These are phyloP conservation scores for Anarsia innoxiella DNA, from an alignment of 2,888 invertebrate species.

Conservation along the genomic window DNA sequence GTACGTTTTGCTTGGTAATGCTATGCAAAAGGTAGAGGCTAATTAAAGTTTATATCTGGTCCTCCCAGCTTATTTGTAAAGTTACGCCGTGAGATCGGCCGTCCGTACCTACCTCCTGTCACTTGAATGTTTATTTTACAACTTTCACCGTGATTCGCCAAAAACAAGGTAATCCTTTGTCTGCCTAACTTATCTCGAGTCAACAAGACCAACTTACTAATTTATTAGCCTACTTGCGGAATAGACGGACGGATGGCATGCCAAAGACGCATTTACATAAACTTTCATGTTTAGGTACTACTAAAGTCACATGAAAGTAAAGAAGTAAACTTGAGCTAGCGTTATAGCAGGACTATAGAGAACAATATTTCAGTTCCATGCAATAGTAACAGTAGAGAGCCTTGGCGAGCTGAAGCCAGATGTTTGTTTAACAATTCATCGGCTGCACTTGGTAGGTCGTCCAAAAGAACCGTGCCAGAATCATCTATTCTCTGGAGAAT, in stretches of 20 bases:
- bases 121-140: too few relatives aligned
- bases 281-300: conserved; percentile 50
- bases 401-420: not conserved
- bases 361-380: conserved; percentile 5
- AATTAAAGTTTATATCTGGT: too few relatives aligned
- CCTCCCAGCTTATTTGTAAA: too few relatives aligned
- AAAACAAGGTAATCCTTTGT: conserved; percentile 45
- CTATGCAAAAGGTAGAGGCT: too few relatives aligned
- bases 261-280: conserved; percentile 43
- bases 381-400: not conserved
- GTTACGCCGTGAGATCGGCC: too few relatives aligned
- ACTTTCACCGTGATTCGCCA: conserved; percentile 12
- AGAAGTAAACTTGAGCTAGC: too few relatives aligned
- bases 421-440: not conserved
- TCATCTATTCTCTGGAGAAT: not conserved
- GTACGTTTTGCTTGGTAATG: too few relatives aligned
- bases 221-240: conserved; percentile 49
- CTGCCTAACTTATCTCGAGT: conserved; percentile 38
- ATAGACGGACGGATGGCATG: conserved; percentile 33
- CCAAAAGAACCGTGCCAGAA: not conserved
- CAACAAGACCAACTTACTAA: conserved; percentile 40
- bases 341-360: conserved; percentile 1
- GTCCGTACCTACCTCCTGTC: too few relatives aligned
- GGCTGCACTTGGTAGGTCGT: not conserved
- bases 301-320: conserved; percentile 31